A percentile compares a stretch with the other conserved stretches of the same genome.
Conservation (phyloP, 2,113 vertebrate species). For the Onychorhynchus coronatus region DNA sequence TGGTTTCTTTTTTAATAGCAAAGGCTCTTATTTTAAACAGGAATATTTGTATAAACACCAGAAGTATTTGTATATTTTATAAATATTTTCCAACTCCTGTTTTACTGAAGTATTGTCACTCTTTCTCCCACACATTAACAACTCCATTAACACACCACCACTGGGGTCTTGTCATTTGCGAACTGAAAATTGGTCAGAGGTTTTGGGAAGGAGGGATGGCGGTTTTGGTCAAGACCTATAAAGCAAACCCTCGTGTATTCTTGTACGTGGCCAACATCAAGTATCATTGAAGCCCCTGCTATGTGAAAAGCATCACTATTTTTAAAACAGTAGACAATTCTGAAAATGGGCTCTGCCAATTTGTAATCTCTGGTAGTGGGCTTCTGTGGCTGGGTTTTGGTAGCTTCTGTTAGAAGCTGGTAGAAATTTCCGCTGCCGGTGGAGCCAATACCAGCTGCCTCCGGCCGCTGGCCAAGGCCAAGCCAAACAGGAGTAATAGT, state of each 20-base stretch:
- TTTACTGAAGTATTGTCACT: neutral
- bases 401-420: too few relatives aligned
- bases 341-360: neutral
- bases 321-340: neutral
- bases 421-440: too few relatives aligned
- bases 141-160: neutral
- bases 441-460: too few relatives aligned
- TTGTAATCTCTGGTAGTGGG: neutral
- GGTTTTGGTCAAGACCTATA: neutral
- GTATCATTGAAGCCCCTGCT: neutral
- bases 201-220: neutral
- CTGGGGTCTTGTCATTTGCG: neutral
- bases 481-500: too few relatives aligned
- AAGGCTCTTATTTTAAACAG: neutral
- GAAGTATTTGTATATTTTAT: neutral
- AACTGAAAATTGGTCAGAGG: neutral
- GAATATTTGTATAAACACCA: too few relatives aligned
- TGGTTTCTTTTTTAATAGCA: neutral
- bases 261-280: neutral
- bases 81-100: neutral
- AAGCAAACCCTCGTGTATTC: neutral
- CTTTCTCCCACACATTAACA: neutral
- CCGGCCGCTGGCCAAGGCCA: too few relatives aligned
- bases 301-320: neutral
- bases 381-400: too few relatives aligned